Evolutionary conservation across 2,888 invertebrate species (phyloP).

Genomic region (Athripsodes cinereus): DNA sequence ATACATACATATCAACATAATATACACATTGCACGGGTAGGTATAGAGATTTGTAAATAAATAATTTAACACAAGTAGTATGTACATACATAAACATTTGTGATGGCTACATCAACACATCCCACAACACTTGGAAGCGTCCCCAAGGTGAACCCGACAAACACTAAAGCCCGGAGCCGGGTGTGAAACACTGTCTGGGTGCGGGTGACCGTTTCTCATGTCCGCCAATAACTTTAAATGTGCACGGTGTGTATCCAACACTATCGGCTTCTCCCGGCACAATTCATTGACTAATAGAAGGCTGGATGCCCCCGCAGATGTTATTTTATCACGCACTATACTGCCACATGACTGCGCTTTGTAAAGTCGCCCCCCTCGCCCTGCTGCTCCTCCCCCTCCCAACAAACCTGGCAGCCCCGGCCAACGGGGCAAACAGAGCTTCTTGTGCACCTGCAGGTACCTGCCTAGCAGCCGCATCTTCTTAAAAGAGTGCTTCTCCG

Average conservation of each 20-base stretch:
- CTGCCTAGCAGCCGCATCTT: slow-evolving; percentile 58
- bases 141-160: slow-evolving; percentile 50
- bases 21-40: no score
- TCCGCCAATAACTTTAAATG: slow-evolving; percentile 24
- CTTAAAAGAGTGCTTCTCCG: slow-evolving; percentile 37
- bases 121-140: slow-evolving; percentile 48
- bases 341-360: slow-evolving; percentile 60
- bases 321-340: slow-evolving; percentile 48
- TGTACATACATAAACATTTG: no score
- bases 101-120: no score
- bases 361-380: slow-evolving; percentile 42
- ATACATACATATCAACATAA: no score
- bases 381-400: slow-evolving; percentile 38
- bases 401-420: slow-evolving; percentile 46
- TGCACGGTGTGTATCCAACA: slow-evolving; percentile 27
- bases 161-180: slow-evolving; percentile 39
- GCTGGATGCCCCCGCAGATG: slow-evolving; percentile 28
- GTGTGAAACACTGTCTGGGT: slow-evolving; percentile 35
- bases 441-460: slow-evolving; percentile 63
- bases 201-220: slow-evolving; percentile 30
- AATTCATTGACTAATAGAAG: slow-evolving; percentile 41
- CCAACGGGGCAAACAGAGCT: slow-evolving; percentile 50
- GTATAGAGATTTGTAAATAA: no score
- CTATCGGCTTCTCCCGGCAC: slow-evolving; percentile 45
- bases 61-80: no score